Evolutionary conservation across 2,888 invertebrate genomes (phyloP).

Genomic region (Melanostoma mellinum): DNA sequence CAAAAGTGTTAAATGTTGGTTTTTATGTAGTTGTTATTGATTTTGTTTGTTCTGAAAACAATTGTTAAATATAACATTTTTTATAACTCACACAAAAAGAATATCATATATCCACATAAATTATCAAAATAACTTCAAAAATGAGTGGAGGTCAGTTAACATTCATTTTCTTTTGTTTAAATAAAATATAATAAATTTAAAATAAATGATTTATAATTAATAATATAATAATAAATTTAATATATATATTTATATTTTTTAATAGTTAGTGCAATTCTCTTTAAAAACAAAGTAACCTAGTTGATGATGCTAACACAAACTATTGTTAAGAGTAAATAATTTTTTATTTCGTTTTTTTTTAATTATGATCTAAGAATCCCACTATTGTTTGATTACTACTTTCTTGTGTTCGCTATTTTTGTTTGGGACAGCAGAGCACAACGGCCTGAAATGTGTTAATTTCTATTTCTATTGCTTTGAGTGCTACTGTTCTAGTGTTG

Average conservation of each 20-base stretch:
- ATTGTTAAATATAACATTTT: slow-evolving; percentile 32
- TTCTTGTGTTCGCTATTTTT: slow-evolving; percentile 31
- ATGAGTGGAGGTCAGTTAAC: slow-evolving; percentile 53
- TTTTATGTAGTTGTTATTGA: slow-evolving; percentile 10
- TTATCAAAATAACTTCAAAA: slow-evolving; percentile 38
- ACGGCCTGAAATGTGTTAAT: slow-evolving; percentile 6
- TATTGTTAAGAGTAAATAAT: slow-evolving; percentile 40
- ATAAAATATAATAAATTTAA: slow-evolving; percentile 69
- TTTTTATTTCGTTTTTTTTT: neutral
- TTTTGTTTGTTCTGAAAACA: slow-evolving; percentile 26
- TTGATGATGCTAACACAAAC: slow-evolving; percentile 46
- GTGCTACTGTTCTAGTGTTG: slow-evolving; percentile 22
- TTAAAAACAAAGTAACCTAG: slow-evolving; percentile 58
- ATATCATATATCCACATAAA: slow-evolving; percentile 10
- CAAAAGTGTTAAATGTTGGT: slow-evolving; percentile 47
- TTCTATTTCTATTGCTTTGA: slow-evolving; percentile 20
- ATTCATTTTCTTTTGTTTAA: slow-evolving; percentile 57
- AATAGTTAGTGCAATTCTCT: slow-evolving; percentile 60
- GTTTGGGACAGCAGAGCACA: slow-evolving; percentile 26
- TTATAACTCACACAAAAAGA: slow-evolving; percentile 50
- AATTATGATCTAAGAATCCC: slow-evolving; percentile 52
- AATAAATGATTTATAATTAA: slow-evolving; percentile 22
- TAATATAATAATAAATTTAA: slow-evolving; percentile 23
- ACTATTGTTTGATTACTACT: slow-evolving; percentile 55
- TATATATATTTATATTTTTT: slow-evolving; percentile 31